Percentiles rank a stretch among this genome's conserved stretches.
These are phyloP conservation scores for Tringa solitaria DNA, from an alignment of 2,113 vertebrate species.

Conservation along the genomic window DNA sequence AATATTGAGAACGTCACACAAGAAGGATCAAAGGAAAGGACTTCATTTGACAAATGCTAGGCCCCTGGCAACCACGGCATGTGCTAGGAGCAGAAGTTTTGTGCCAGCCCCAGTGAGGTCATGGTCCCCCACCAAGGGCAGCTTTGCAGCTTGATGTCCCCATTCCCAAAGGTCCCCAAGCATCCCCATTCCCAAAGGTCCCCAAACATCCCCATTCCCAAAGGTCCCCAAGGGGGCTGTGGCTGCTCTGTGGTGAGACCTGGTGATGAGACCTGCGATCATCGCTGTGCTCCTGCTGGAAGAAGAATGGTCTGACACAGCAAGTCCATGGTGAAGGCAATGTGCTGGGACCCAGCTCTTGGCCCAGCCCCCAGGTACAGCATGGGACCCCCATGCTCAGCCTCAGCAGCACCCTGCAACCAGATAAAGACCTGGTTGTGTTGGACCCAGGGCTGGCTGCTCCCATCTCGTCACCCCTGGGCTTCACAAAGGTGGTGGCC, in stretches of 20 bases:
- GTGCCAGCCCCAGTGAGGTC: neutral
- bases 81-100: neutral
- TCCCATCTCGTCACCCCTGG: neutral
- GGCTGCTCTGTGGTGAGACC: neutral
- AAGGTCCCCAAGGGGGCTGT: neutral
- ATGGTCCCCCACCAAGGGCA: accelerated
- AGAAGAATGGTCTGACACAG: neutral
- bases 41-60: neutral
- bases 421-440: neutral
- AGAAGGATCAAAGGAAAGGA: neutral
- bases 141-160: too few species aligned
- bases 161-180: neutral
- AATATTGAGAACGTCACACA: neutral
- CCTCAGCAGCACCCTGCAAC: neutral
- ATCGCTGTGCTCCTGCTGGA: neutral
- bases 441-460: accelerated
- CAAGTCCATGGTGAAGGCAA: accelerated
- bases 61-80: neutral
- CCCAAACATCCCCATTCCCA: neutral
- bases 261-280: accelerated
- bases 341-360: neutral
- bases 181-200: neutral
- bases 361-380: neutral
- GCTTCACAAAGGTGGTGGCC: neutral
- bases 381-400: neutral